Conservation (phyloP, 2,888 invertebrate species). For the Polyploca ridens region DNA sequence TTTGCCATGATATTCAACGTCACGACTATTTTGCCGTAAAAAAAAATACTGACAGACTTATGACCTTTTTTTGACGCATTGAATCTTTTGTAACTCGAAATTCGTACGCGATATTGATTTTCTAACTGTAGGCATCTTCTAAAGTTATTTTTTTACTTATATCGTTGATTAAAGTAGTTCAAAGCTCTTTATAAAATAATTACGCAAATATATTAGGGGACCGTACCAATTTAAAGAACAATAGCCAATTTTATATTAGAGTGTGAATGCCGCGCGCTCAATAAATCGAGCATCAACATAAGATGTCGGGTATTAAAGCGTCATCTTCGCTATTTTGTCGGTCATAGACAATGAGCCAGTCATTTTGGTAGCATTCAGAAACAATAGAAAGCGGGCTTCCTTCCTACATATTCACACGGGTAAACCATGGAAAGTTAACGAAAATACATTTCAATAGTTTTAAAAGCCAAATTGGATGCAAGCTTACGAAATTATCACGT, state of each 20-base stretch:
- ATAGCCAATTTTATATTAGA: constrained; percentile 56
- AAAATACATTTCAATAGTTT: constrained; percentile 81
- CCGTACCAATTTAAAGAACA: constrained; percentile 52
- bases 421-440: constrained; percentile 73
- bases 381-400: constrained; percentile 69
- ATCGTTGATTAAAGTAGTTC: neutral
- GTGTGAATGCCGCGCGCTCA: constrained; percentile 55
- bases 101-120: neutral
- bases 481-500: constrained; percentile 79
- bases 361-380: constrained; percentile 52
- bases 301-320: constrained; percentile 65
- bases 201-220: constrained; percentile 39
- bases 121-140: no score
- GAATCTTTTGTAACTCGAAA: no score
- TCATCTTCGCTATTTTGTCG: constrained; percentile 55
- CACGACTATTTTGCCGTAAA: no score
- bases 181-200: constrained; percentile 11
- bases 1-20: no score
- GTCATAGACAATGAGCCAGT: constrained; percentile 51
- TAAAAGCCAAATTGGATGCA: constrained; percentile 68
- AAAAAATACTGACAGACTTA: no score
- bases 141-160: neutral
- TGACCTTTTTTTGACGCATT: no score
- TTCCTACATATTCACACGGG: constrained; percentile 65
- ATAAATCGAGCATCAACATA: constrained; percentile 58